A percentile compares a stretch with the other conserved stretches of the same genome.
phyloP scores from a whole-genome alignment of 2,113 vertebrate genomes.

The Anguilla japonica region DNA sequence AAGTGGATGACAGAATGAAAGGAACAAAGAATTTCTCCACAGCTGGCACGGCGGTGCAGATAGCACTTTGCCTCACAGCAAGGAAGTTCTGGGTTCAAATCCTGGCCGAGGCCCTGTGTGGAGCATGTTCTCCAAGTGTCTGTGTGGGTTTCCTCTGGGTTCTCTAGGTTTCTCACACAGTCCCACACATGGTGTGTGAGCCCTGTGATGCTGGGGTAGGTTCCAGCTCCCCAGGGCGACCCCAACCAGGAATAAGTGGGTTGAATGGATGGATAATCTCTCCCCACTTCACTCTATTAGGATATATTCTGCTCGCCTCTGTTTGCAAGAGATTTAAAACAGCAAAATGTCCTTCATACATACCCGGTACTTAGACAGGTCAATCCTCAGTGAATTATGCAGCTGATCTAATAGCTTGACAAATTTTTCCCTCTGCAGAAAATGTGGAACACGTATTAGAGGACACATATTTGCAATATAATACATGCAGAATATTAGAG shows the following conservation, averaged over 20 bases:
- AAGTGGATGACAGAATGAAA: neutral
- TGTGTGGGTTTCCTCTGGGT: no score
- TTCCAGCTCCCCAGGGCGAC: no score
- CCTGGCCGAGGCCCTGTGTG: no score
- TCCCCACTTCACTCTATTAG: neutral
- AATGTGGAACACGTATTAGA: slow-evolving; percentile 35
- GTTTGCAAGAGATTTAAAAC: neutral
- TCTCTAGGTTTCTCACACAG: no score
- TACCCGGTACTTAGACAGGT: slow-evolving; percentile 97
- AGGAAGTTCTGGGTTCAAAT: no score
- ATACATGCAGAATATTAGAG: neutral
- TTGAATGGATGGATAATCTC: neutral
- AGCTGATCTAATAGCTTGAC: slow-evolving; percentile 96
- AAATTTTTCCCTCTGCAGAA: slow-evolving; percentile 92
- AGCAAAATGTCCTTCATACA: slow-evolving; percentile 46
- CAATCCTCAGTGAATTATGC: slow-evolving; percentile 96
- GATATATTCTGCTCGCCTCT: neutral
- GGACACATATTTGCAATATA: slow-evolving; percentile 11
- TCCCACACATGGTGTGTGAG: no score
- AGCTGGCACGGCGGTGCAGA: no score
- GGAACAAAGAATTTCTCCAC: neutral
- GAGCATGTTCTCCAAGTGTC: no score
- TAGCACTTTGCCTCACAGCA: no score
- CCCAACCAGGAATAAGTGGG: no score
- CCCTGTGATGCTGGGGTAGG: no score